Evolutionary conservation across 2,888 invertebrate genomes (phyloP).

Genomic region (Brenthis ino): DNA sequence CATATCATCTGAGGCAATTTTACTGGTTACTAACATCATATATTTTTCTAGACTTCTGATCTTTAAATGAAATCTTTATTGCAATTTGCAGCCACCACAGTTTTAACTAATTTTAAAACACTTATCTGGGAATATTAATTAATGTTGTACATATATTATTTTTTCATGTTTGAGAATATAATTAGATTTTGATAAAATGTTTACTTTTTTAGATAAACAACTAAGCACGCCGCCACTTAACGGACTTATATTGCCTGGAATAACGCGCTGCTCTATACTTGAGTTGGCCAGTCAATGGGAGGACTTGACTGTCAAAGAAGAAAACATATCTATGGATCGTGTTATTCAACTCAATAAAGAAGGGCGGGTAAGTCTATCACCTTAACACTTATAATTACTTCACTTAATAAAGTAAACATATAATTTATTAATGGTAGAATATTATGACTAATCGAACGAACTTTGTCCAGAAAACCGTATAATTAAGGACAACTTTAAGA

Average conservation of each 20-base stretch:
- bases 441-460: no score
- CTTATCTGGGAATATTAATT: no score
- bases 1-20: conserved; percentile 67
- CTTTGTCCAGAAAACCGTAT: no score
- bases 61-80: conserved; percentile 1
- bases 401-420: no score
- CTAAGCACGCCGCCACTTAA: conserved; percentile 95
- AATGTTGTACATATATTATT: no score
- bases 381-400: no score
- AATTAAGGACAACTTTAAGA: no score
- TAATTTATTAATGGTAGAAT: no score
- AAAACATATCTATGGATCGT: conserved; percentile 91
- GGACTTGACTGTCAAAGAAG: conserved; percentile 91
- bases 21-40: conserved; percentile 68
- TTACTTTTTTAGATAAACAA: conserved; percentile 85
- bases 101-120: no score
- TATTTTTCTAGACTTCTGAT: conserved; percentile 35
- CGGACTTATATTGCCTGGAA: conserved; percentile 97
- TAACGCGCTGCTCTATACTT: conserved; percentile 94
- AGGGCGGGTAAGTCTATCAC: conserved; percentile 87
- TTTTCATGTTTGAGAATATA: no score
- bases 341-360: conserved; percentile 87
- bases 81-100: no score
- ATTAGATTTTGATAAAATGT: not conserved
- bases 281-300: conserved; percentile 92